Base-by-base conservation (phyloP, 1,140 invertebrate species). In the Drosophila hydei region DNA sequence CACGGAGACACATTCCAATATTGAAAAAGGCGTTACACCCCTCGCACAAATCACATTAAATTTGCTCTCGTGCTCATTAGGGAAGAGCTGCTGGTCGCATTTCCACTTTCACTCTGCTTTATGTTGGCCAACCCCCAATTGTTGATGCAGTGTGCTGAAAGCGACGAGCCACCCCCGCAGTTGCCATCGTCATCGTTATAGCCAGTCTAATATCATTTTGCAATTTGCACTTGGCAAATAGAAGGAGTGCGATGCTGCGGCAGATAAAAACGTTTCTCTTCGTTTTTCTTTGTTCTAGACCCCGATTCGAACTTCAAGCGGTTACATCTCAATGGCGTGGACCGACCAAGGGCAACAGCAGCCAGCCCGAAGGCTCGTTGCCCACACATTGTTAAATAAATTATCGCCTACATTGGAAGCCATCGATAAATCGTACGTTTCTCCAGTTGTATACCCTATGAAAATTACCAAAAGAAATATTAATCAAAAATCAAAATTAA, bases 141-240 rank as follows among this genome's bases (percentile, higher is more conserved):
- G 12, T 4, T 43, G 69, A 33, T 73, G 63, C 63, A 72, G 27
- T 62, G 27, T 68, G 73, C 70, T 68, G 45, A 47, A 62, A 16
- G 38, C 38, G 16, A 9, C 5, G 21, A 69, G 48, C 61, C 62
- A 68, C 62, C 51, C 73, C 51, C 68, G 27, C 73, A 50, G 43
- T 56, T 60, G 40, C 12, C 56, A 52, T 48, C 54, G 30, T 36
- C 12, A 0, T 7, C 18, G 27, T 60, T 59, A 25, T 55, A 61
- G 25, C 59, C 58, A 11, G 36, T 78, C 78, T 85, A 85, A 85
- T 85, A 89, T 89, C 85, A 87, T 89, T 89, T 89, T 85, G 85
- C 85, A 89, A 89, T 89, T 89, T 89, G 85, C 85, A 89, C 85
- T 89, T 75, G 80, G 75, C 85, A 89, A 89, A 89, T 85, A 89